phyloP scores from a whole-genome alignment of 1,140 invertebrate species.

The Megalopta genalis region DNA sequence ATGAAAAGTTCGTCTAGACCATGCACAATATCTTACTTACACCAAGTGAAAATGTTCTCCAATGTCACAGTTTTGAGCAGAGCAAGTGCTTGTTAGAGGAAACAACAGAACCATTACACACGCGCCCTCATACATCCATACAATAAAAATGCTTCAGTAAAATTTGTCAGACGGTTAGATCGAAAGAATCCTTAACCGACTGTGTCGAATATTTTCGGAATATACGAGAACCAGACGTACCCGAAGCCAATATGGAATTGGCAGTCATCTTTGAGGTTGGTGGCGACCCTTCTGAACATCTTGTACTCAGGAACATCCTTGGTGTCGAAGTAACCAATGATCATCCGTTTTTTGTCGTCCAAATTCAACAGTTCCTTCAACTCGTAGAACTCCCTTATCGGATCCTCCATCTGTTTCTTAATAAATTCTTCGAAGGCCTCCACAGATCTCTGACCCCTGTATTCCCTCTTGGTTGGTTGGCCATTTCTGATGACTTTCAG shows the following conservation, averaged over 20 bases:
- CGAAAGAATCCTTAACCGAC: neutral
- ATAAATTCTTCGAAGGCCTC: conserved; percentile 95
- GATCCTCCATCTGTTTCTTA: conserved; percentile 94
- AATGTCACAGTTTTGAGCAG: conserved; percentile 77
- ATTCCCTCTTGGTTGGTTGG: conserved; percentile 95
- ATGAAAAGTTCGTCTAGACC: neutral
- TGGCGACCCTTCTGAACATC: conserved; percentile 90
- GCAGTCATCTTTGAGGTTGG: conserved; percentile 97
- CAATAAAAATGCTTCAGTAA: neutral
- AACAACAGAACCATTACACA: conserved; percentile 50
- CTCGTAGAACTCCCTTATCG: conserved; percentile 89
- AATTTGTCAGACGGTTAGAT: no score
- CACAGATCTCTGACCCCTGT: conserved; percentile 89
- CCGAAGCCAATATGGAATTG: conserved; percentile 96
- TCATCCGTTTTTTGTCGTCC: conserved; percentile 93
- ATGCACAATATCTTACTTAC: conserved; percentile 71
- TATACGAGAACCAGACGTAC: conserved; percentile 80
- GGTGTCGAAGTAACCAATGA: conserved; percentile 95
- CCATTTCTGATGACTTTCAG: conserved; percentile 98
- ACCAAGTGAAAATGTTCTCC: conserved; percentile 73
- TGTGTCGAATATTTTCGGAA: neutral
- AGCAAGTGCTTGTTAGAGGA: conserved; percentile 77
- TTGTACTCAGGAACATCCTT: conserved; percentile 90
- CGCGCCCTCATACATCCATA: neutral
- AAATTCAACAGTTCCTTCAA: conserved; percentile 89